Evolutionary conservation across 1,140 invertebrate genomes (phyloP).

Genomic region (Cheumatopsyche charites): DNA sequence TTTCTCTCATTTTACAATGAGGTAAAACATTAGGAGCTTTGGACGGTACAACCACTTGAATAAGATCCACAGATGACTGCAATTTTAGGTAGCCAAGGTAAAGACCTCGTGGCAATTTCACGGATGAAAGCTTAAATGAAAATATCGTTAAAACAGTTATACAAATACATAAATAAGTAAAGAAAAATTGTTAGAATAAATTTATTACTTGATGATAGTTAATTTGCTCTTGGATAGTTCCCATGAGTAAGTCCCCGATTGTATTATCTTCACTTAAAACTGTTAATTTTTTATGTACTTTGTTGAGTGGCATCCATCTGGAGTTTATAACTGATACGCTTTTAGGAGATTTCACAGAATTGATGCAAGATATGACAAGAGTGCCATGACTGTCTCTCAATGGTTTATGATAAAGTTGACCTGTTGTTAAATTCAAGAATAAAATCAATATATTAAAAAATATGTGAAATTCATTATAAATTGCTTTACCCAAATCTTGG

Average conservation of each 20-base stretch:
- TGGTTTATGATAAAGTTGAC: constrained; percentile 91
- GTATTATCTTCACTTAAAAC: constrained; percentile 72
- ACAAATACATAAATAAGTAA: background rate
- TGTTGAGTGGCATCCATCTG: constrained; percentile 85
- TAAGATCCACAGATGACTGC: constrained; percentile 92
- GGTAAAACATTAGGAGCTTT: constrained; percentile 92
- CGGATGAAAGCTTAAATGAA: constrained; percentile 65
- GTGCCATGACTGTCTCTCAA: constrained; percentile 87
- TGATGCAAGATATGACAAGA: constrained; percentile 87
- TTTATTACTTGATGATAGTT: constrained; percentile 82
- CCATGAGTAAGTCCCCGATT: constrained; percentile 81
- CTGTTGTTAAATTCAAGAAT: constrained; percentile 52
- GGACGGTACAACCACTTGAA: constrained; percentile 90
- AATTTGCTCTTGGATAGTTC: constrained; percentile 88
- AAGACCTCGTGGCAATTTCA: constrained; percentile 81
- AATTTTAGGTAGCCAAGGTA: constrained; percentile 96
- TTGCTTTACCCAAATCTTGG: constrained; percentile 78
- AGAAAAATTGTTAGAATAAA: constrained; percentile 10
- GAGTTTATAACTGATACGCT: constrained; percentile 83
- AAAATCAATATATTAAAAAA: constrained; percentile 15
- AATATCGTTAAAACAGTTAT: background rate
- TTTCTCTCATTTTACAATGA: constrained; percentile 89
- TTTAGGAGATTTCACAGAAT: constrained; percentile 83
- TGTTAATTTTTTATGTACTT: constrained; percentile 66
- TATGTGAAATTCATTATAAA: background rate